phyloP scores from a whole-genome alignment of 2,797 vertebrate species.

The Cossypha polioptera region DNA sequence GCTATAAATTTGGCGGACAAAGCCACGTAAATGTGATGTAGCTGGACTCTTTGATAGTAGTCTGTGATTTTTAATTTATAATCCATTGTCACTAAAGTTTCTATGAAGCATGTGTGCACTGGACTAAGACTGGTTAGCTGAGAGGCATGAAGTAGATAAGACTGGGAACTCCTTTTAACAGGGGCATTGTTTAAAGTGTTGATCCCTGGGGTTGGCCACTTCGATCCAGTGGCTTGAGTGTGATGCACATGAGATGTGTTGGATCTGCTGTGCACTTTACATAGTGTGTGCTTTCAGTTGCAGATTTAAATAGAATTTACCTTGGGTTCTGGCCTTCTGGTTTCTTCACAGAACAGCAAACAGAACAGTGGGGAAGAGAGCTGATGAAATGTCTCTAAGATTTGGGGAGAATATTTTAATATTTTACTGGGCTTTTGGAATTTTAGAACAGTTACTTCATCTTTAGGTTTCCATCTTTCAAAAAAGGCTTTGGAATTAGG shows the following conservation, averaged over 20 bases:
- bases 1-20: background rate
- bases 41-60: background rate
- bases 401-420: background rate
- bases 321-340: background rate
- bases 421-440: background rate
- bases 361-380: background rate
- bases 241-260: background rate
- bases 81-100: background rate
- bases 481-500: background rate
- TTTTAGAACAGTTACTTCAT: background rate
- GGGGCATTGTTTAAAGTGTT: background rate
- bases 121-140: background rate
- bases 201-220: background rate
- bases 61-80: background rate
- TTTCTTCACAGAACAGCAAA: background rate
- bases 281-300: background rate
- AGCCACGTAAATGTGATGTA: background rate
- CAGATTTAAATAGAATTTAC: background rate
- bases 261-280: accelerated
- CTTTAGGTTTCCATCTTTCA: background rate
- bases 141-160: background rate
- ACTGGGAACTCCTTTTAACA: background rate
- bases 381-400: background rate
- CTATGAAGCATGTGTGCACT: background rate
- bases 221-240: background rate